phyloP scores from a whole-genome alignment of 1,140 invertebrate genomes.

The Parapsyche elsis region DNA sequence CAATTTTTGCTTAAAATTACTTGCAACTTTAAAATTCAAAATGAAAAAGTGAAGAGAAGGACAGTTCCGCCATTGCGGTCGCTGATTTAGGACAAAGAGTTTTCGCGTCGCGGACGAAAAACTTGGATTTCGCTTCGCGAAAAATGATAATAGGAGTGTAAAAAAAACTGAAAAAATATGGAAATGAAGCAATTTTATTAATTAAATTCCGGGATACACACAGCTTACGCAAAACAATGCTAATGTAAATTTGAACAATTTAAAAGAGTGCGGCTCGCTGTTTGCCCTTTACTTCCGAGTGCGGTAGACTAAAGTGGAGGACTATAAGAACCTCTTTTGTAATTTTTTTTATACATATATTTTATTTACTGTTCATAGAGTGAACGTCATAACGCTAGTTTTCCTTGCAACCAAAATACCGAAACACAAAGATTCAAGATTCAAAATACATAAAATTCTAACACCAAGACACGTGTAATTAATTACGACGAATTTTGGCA shows the following conservation, averaged over 20 bases:
- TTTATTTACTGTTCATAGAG: no score
- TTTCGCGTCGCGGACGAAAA: slow-evolving; percentile 9
- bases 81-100: slow-evolving; percentile 1
- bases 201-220: slow-evolving; percentile 42
- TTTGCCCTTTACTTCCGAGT: slow-evolving; percentile 43
- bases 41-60: background rate
- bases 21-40: no score
- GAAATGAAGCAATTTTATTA: slow-evolving; percentile 45
- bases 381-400: no score
- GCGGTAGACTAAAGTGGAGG: background rate
- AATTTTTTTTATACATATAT: background rate
- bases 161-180: slow-evolving; percentile 36
- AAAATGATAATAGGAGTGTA: slow-evolving; percentile 17
- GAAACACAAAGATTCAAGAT: no score
- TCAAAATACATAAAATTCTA: no score
- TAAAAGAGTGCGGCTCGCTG: slow-evolving; percentile 37
- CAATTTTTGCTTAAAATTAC: no score
- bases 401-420: no score
- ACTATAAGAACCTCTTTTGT: background rate
- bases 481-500: no score
- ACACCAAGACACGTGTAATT: no score
- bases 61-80: slow-evolving; percentile 12
- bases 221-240: slow-evolving; percentile 53
- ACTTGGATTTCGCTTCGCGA: slow-evolving; percentile 10
- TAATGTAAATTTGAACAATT: slow-evolving; percentile 52